Percentiles rank a stretch among this genome's conserved stretches.
These are phyloP conservation scores for Lucifuga dentata DNA, from an alignment of 2,113 vertebrate genomes.

Conservation along the genomic window DNA sequence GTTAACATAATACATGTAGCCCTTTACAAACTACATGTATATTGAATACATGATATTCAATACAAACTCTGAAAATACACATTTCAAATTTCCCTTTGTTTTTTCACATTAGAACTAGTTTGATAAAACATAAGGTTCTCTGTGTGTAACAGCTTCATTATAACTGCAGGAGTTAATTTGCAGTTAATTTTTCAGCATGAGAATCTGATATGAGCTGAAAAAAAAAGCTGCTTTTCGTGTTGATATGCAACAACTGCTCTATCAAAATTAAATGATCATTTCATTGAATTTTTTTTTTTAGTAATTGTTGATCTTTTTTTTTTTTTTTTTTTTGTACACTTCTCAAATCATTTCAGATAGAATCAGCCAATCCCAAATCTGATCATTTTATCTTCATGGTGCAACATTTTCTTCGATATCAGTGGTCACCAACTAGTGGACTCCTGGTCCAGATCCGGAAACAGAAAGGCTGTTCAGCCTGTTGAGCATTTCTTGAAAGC, in stretches of 20 bases:
- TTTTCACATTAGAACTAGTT: constrained; percentile 9
- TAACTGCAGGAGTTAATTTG: constrained; percentile 6
- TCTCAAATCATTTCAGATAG: too few species aligned
- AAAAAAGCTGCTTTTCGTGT: background rate
- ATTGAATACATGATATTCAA: too few species aligned
- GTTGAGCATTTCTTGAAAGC: too few species aligned
- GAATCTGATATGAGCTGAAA: background rate
- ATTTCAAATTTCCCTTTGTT: background rate
- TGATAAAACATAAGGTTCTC: background rate
- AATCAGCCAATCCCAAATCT: too few species aligned
- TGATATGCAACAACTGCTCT: background rate
- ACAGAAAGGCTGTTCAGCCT: too few species aligned
- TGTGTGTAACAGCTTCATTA: background rate
- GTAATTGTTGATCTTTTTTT: too few species aligned
- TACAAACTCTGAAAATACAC: background rate
- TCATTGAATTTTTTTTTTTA: too few species aligned
- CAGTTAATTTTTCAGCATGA: background rate
- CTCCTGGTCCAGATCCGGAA: too few species aligned
- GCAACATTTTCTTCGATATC: too few species aligned
- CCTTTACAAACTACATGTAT: background rate
- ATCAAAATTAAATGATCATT: background rate
- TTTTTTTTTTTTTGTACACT: too few species aligned
- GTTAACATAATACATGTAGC: constrained; percentile 12
- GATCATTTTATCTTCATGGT: too few species aligned
- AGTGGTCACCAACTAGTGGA: too few species aligned